Evolutionary conservation across 2,888 invertebrate species (phyloP).

Genomic region (Drosophila pseudotakahashii): DNA sequence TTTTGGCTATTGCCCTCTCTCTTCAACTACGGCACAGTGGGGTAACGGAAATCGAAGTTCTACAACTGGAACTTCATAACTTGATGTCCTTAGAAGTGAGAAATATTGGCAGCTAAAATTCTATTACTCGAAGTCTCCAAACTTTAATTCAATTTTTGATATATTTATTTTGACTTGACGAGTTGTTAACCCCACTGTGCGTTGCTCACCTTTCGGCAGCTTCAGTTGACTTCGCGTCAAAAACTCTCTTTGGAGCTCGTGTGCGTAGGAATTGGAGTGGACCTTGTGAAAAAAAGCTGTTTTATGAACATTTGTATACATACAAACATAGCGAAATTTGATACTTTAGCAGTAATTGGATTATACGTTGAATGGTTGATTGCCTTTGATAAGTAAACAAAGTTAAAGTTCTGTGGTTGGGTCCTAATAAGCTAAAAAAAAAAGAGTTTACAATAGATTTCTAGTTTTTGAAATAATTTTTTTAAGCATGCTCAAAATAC

Average conservation of each 20-base stretch:
- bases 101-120: too few relatives aligned
- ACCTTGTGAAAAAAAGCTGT: constrained; percentile 11
- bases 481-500: not conserved
- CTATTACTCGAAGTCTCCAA: too few relatives aligned
- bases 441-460: too few relatives aligned
- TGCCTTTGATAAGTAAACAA: not conserved
- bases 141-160: too few relatives aligned
- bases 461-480: not conserved
- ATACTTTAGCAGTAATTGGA: constrained; percentile 1
- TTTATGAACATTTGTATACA: too few relatives aligned
- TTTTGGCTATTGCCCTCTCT: constrained; percentile 32
- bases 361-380: not conserved
- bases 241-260: constrained; percentile 26
- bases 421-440: not conserved
- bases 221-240: constrained; percentile 29
- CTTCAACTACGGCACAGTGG: not conserved
- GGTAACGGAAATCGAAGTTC: not conserved
- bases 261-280: constrained; percentile 39
- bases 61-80: not conserved
- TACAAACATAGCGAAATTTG: not conserved
- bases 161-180: not conserved
- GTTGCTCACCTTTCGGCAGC: constrained; percentile 31
- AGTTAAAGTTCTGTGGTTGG: not conserved
- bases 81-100: too few relatives aligned
- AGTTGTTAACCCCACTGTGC: not conserved